Evolutionary conservation across 2,113 vertebrate species (phyloP).

Genomic region (Epinephelus moara): DNA sequence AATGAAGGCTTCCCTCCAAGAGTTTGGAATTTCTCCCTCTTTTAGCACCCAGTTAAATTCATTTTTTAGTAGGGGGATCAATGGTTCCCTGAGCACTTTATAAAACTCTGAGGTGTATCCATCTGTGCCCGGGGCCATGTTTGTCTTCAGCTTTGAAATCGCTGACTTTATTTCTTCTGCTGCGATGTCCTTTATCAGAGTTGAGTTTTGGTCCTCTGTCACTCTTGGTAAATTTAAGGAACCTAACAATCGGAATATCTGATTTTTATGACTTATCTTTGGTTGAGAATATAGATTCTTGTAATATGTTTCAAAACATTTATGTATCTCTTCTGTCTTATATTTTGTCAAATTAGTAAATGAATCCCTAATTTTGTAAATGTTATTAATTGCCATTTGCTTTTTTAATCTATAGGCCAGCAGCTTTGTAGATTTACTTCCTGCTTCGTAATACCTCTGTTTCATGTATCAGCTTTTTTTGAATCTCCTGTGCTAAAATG

Average conservation of each 20-base stretch:
- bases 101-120: not conserved
- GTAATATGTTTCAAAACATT: too few relatives aligned
- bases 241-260: too few relatives aligned
- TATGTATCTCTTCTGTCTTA: too few relatives aligned
- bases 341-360: not conserved
- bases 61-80: not conserved
- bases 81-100: not conserved
- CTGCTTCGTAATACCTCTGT: not conserved
- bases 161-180: not conserved
- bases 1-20: not conserved
- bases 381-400: not conserved
- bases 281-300: too few relatives aligned
- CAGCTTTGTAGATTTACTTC: not conserved
- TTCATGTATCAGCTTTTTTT: not conserved
- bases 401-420: not conserved
- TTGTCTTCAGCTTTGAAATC: not conserved
- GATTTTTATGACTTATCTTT: too few relatives aligned
- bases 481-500: not conserved
- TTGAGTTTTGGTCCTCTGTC: too few relatives aligned
- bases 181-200: not conserved
- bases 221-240: too few relatives aligned
- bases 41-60: not conserved
- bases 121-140: not conserved
- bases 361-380: not conserved
- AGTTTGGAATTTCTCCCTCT: not conserved